These are phyloP conservation scores for Gobiocypris rarus DNA, from an alignment of 2,113 vertebrate species.

Conservation along the genomic window DNA sequence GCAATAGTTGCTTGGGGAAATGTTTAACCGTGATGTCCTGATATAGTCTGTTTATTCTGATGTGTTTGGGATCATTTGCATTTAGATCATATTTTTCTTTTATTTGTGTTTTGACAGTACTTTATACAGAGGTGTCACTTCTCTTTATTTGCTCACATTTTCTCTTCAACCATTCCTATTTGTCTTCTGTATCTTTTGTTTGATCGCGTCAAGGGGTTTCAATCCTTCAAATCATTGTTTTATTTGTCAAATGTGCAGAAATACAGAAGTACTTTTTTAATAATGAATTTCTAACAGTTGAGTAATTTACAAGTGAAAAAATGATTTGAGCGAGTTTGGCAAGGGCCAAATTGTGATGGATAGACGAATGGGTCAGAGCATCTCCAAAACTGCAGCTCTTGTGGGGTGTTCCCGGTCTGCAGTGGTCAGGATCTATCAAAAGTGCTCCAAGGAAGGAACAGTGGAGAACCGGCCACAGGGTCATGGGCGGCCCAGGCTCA, in stretches of 20 bases:
- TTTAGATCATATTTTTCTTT: not conserved
- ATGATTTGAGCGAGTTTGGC: too few species aligned
- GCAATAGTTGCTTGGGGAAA: conserved; percentile 6
- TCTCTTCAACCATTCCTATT: not conserved
- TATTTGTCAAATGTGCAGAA: not conserved
- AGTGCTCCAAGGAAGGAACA: too few species aligned
- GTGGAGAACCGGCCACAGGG: too few species aligned
- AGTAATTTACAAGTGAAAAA: too few species aligned
- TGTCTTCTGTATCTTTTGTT: not conserved
- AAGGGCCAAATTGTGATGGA: too few species aligned
- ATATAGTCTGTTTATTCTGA: conserved; percentile 6
- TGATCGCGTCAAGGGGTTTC: not conserved
- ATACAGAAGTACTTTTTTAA: not conserved
- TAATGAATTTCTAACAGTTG: too few species aligned
- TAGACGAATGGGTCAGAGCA: too few species aligned
- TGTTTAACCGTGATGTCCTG: conserved; percentile 1
- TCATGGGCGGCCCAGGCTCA: too few species aligned
- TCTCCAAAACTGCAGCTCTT: too few species aligned
- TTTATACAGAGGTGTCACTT: not conserved
- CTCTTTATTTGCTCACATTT: not conserved
- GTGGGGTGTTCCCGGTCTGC: too few species aligned
- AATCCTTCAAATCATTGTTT: not conserved
- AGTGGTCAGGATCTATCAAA: too few species aligned
- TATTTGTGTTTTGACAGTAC: conserved; percentile 1
- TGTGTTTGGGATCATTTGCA: conserved; percentile 3